Evolutionary conservation across 2,888 invertebrate genomes (phyloP).

Genomic region (Caenorhabditis wallacei): DNA sequence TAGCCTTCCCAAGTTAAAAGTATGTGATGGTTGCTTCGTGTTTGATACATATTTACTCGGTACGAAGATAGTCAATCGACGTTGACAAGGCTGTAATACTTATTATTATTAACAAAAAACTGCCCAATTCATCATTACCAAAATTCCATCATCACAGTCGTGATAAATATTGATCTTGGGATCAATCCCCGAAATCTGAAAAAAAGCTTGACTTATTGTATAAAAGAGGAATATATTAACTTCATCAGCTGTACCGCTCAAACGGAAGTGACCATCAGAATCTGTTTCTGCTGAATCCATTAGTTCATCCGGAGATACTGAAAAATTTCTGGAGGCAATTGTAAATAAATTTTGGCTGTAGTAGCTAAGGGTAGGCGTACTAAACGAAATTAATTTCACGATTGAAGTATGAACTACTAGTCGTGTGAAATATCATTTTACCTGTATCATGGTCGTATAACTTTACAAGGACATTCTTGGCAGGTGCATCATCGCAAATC

Average conservation of each 20-base stretch:
- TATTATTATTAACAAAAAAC: not conserved
- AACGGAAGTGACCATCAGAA: conserved; percentile 60
- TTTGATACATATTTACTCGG: conserved; percentile 64
- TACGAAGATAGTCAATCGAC: conserved; percentile 64
- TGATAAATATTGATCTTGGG: conserved; percentile 70
- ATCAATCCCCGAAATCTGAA: conserved; percentile 64
- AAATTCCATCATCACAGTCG: conserved; percentile 68
- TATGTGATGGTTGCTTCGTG: conserved; percentile 65
- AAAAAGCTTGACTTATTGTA: too few species aligned
- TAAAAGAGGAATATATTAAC: conserved; percentile 9
- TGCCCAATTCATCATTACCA: conserved; percentile 42
- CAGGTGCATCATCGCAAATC: too few species aligned
- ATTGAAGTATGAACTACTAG: too few species aligned
- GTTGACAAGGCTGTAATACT: conserved; percentile 67
- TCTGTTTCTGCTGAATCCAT: conserved; percentile 71
- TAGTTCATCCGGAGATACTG: conserved; percentile 68
- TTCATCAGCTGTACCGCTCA: conserved; percentile 68
- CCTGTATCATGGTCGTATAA: too few species aligned
- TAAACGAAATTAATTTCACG: too few species aligned
- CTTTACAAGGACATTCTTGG: too few species aligned
- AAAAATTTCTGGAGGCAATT: too few species aligned
- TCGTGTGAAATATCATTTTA: too few species aligned
- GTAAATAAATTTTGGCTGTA: too few species aligned
- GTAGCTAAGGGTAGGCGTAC: too few species aligned
- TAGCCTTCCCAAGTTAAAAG: conserved; percentile 63